phyloP scores from a whole-genome alignment of 2,797 vertebrate species.

The Rhynchonycteris naso region DNA sequence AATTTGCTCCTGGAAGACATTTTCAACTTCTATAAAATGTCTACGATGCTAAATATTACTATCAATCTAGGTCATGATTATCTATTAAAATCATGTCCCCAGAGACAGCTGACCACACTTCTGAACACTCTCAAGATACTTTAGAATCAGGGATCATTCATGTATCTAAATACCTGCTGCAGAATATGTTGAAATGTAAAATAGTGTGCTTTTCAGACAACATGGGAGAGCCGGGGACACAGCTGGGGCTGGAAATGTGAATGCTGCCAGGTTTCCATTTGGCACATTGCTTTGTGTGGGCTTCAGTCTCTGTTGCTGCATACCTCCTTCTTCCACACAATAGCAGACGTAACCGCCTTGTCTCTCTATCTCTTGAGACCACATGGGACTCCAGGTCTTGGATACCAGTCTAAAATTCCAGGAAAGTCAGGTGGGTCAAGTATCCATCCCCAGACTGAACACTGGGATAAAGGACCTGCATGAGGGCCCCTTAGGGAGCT shows the following conservation, averaged over 20 bases:
- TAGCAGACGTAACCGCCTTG: neutral
- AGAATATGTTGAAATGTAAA: neutral
- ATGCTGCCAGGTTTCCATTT: neutral
- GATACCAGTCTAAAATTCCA: neutral
- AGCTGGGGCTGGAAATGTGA: neutral
- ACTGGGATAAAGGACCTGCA: neutral
- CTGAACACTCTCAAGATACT: neutral
- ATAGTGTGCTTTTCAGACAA: neutral
- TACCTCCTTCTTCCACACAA: neutral
- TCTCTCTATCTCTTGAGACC: neutral
- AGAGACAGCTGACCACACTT: neutral
- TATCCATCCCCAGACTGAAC: neutral
- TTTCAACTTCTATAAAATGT: slow-evolving; percentile 1
- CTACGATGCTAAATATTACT: neutral
- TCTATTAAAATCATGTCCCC: neutral
- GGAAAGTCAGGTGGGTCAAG: neutral
- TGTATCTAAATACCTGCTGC: neutral
- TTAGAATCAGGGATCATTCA: neutral
- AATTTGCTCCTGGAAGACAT: slow-evolving; percentile 15
- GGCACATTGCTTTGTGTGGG: neutral
- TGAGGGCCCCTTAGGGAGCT: neutral
- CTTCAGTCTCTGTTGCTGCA: neutral
- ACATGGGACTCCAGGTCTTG: accelerated
- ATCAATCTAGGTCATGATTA: neutral
- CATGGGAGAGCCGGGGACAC: neutral